Evolutionary conservation across 1,140 invertebrate species (phyloP).

Genomic region (Mercenaria mercenaria): DNA sequence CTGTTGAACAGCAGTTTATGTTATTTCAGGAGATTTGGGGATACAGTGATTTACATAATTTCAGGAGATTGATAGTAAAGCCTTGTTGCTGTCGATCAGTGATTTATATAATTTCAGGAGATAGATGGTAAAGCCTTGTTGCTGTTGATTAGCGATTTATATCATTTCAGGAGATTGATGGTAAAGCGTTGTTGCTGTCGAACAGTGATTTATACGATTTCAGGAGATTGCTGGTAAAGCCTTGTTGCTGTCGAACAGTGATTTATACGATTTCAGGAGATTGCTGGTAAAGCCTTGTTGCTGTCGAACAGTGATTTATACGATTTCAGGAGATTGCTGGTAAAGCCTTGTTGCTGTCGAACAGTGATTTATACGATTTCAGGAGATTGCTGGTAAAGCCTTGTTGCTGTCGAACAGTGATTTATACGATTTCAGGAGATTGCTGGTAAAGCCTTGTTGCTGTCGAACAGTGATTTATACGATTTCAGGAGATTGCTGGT

Average conservation of each 20-base stretch:
- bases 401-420: neutral
- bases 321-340: neutral
- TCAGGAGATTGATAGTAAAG: constrained; percentile 86
- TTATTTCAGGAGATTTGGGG: too few species aligned
- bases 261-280: neutral
- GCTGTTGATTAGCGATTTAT: too few species aligned
- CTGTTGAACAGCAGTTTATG: too few species aligned
- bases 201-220: constrained; percentile 91
- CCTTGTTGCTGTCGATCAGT: too few species aligned
- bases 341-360: neutral
- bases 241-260: neutral
- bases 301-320: neutral
- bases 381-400: neutral
- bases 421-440: neutral
- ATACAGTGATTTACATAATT: too few species aligned
- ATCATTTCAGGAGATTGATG: constrained; percentile 93
- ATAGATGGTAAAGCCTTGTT: constrained; percentile 80
- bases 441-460: too few species aligned
- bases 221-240: too few species aligned
- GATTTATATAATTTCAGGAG: neutral
- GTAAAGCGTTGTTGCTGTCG: constrained; percentile 96
- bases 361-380: neutral
- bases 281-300: too few species aligned
- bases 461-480: too few species aligned
- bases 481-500: neutral